A percentile compares a stretch with the other conserved stretches of the same genome.
Conservation (phyloP, 30 jellyfish, hydroid and myxozoan genomes). For the Chrysaora quinquecirrha region DNA sequence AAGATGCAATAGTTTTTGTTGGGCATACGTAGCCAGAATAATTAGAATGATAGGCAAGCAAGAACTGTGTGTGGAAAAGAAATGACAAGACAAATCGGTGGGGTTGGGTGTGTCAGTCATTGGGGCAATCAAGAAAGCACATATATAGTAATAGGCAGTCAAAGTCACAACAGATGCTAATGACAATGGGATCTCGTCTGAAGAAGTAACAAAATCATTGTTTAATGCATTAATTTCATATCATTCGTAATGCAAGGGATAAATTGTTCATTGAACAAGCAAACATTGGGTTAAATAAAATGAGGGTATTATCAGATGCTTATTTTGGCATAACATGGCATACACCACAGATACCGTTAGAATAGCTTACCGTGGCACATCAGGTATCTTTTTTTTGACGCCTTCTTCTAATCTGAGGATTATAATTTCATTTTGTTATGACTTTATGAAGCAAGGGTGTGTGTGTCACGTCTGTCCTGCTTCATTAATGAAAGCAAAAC, state of each 20-base stretch:
- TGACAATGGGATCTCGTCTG: too few relatives aligned
- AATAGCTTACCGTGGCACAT: background rate
- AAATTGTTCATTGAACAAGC: background rate
- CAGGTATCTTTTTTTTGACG: slow-evolving; percentile 5
- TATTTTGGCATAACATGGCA: too few relatives aligned
- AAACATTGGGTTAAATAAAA: background rate
- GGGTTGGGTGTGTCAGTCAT: too few relatives aligned
- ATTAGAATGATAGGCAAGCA: too few relatives aligned
- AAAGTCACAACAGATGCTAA: too few relatives aligned
- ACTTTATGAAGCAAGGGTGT: background rate
- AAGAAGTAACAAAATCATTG: background rate
- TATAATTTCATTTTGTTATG: background rate
- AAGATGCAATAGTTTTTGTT: too few relatives aligned
- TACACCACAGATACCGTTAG: too few relatives aligned
- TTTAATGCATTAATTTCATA: background rate
- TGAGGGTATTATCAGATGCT: background rate
- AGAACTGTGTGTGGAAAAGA: too few relatives aligned
- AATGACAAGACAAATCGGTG: too few relatives aligned
- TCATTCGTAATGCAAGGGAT: background rate
- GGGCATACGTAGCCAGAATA: too few relatives aligned
- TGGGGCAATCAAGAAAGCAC: too few relatives aligned
- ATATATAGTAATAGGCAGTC: too few relatives aligned
- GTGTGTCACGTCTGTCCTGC: background rate
- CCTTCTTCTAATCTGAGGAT: slow-evolving; percentile 16
- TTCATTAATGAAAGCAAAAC: background rate